Evolutionary conservation across 1,140 invertebrate species (phyloP).

Genomic region (Megalopta genalis): DNA sequence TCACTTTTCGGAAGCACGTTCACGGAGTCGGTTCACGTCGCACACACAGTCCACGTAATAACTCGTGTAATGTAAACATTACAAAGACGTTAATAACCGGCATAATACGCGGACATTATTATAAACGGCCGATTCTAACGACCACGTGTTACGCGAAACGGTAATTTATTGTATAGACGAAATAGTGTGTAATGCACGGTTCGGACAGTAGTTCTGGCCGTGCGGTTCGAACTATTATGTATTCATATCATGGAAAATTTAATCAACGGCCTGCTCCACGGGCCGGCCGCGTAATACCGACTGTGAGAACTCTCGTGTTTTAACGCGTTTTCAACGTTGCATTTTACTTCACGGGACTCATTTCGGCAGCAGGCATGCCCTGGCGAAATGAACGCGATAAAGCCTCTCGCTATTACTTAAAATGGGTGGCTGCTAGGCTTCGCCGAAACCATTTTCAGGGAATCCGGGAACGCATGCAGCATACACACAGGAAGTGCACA

Average conservation of each 20-base stretch:
- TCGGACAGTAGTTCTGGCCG: neutral
- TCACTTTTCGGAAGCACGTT: conserved; percentile 14
- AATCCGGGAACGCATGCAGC: no score
- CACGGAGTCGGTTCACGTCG: conserved; percentile 1
- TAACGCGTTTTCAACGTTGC: neutral
- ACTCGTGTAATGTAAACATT: conserved; percentile 43
- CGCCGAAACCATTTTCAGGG: no score
- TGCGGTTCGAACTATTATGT: conserved; percentile 29
- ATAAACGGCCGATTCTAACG: conserved; percentile 19
- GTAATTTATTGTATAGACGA: conserved; percentile 39
- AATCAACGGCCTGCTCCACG: neutral
- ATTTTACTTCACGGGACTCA: neutral
- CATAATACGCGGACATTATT: conserved; percentile 1
- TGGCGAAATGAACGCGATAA: no score
- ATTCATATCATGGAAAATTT: conserved; percentile 31
- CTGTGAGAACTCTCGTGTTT: conserved; percentile 10
- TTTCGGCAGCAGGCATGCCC: neutral
- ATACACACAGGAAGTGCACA: no score
- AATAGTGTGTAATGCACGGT: conserved; percentile 10
- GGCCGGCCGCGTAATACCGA: neutral
- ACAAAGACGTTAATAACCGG: conserved; percentile 32
- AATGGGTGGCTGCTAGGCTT: no score
- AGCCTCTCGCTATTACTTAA: no score
- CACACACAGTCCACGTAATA: neutral
- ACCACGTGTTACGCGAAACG: neutral